These are phyloP conservation scores for Steatornis caripensis DNA, from an alignment of 2,113 vertebrate species.

Conservation along the genomic window DNA sequence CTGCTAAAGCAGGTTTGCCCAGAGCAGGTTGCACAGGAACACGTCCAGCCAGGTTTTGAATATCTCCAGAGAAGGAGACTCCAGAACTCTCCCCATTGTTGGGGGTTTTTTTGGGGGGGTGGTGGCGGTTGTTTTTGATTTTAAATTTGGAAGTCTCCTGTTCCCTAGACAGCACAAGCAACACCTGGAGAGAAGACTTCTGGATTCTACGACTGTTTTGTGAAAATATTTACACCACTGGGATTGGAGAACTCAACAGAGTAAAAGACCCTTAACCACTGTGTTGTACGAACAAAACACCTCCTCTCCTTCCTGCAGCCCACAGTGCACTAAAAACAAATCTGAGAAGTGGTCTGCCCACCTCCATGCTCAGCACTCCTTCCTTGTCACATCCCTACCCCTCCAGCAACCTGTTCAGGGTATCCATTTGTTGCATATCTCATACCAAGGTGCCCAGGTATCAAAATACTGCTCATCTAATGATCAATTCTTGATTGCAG, in stretches of 20 bases:
- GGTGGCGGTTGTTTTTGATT: no score
- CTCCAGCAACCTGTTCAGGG: background rate
- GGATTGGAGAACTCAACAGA: background rate
- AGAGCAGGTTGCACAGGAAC: no score
- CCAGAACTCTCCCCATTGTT: background rate
- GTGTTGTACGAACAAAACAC: background rate
- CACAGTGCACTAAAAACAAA: background rate
- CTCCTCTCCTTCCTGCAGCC: background rate
- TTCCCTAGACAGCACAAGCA: background rate
- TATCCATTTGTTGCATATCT: background rate
- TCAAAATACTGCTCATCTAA: background rate
- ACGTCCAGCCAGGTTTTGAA: no score
- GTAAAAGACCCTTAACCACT: background rate
- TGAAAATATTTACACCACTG: background rate
- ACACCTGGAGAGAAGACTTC: background rate
- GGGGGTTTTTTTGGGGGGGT: no score
- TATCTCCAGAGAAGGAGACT: no score
- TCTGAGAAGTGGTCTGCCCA: background rate
- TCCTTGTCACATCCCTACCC: no score
- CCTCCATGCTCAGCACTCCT: background rate
- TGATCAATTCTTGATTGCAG: accelerated
- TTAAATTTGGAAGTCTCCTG: background rate
- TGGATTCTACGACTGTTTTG: background rate
- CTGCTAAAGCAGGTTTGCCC: no score
- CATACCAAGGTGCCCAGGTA: background rate